These are phyloP conservation scores for Corythornis vintsioides DNA, from an alignment of 2,113 vertebrate species.

Conservation along the genomic window DNA sequence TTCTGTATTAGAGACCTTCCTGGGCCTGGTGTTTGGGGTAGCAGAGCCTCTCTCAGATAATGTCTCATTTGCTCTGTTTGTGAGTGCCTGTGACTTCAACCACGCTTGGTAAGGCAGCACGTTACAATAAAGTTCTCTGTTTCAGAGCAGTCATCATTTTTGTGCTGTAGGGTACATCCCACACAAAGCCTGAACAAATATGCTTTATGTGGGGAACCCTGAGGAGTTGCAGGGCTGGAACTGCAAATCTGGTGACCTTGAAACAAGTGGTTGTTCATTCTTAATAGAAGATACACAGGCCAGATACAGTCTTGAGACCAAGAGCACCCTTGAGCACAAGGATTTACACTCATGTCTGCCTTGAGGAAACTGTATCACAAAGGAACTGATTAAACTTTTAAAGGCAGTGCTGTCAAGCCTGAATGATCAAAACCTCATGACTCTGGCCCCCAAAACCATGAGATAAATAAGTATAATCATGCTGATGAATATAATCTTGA, in stretches of 20 bases:
- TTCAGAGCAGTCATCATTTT: constrained; percentile 11
- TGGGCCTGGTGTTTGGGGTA: background rate
- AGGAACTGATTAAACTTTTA: background rate
- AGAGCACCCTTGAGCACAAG: background rate
- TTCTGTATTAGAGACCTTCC: background rate
- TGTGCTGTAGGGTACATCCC: constrained; percentile 34
- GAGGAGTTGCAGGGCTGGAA: constrained; percentile 18
- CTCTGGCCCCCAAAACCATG: background rate
- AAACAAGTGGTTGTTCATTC: constrained; percentile 1
- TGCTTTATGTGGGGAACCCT: constrained; percentile 27
- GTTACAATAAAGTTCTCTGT: constrained; percentile 29
- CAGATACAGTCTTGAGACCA: background rate
- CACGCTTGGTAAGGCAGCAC: background rate
- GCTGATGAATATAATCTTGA: background rate
- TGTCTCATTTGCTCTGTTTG: constrained; percentile 11
- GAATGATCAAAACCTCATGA: background rate
- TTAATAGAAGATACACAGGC: background rate
- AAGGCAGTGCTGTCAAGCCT: constrained; percentile 5
- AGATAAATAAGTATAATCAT: background rate
- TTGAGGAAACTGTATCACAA: background rate
- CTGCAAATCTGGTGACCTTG: constrained; percentile 32
- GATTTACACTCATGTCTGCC: background rate
- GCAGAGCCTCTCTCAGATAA: constrained; percentile 15
- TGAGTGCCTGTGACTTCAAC: background rate
- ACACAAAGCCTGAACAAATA: constrained; percentile 59